These are phyloP conservation scores for Ploceus nigricollis DNA, from an alignment of 2,113 vertebrate species.

Conservation along the genomic window DNA sequence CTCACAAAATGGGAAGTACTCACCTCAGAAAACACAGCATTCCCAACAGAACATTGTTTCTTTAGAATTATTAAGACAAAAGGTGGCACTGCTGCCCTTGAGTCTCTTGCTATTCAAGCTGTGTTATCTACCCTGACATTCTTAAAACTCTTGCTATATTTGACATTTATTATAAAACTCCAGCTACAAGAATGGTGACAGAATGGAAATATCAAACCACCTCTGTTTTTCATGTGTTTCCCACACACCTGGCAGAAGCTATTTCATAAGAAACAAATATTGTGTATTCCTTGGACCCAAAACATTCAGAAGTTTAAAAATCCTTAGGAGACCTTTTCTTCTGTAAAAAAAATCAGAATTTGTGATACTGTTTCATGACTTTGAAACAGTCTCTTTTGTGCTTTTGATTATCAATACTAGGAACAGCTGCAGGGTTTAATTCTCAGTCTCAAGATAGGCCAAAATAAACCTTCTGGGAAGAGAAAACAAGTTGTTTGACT, in stretches of 20 bases:
- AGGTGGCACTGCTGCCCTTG: neutral
- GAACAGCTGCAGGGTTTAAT: neutral
- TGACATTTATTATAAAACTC: neutral
- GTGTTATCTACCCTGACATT: neutral
- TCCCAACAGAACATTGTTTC: neutral
- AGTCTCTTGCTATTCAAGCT: neutral
- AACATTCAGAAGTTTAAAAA: neutral
- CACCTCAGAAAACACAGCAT: neutral
- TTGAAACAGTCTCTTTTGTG: neutral
- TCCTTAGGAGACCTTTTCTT: neutral
- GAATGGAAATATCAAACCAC: neutral
- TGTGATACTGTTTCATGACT: neutral
- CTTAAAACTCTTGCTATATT: neutral
- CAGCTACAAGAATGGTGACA: neutral
- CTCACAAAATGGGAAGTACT: neutral
- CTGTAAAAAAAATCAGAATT: neutral
- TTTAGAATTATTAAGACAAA: neutral
- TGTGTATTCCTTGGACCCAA: neutral
- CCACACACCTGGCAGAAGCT: neutral
- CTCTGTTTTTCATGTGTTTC: neutral
- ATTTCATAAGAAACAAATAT: neutral
- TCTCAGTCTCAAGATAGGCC: neutral
- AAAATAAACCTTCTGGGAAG: conserved; percentile 23
- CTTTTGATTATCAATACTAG: neutral
- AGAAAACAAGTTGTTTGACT: conserved; percentile 20